Base-by-base conservation (phyloP, 2,113 vertebrate species). In the Coptodon bakossiorum region DNA sequence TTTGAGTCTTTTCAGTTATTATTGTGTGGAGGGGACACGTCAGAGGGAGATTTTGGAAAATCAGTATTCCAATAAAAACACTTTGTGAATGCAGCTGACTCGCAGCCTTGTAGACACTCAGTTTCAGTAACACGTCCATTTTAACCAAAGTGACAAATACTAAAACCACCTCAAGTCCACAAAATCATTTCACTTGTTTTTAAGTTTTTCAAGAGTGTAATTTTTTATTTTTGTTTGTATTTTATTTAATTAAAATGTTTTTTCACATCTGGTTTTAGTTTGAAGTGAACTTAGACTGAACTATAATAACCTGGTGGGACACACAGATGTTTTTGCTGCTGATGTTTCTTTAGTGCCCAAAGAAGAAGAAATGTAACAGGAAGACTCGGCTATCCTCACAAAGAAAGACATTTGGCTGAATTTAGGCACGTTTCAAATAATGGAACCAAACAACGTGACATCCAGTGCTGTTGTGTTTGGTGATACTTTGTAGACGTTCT, bases 71-170 rank as follows among this genome's bases (percentile, higher is more conserved):
- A 0, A 2, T 61, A 31, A 61, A 61, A 61, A 61, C 7, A 16
- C 27, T 31, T 31, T 53, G 9, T 53, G 5, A n/a, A 52, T 52
- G 53, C 19, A n/a, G 52, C 6, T 22, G n/a, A 54, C n/a, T 54
- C 10, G 10, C n/a, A 54, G 52, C 3, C 5, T 54, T 22, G 52
- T 11, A 53, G 54, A 59, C 56, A 16, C 16, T 59, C 56, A 31
- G 14, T 31, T 61, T 61, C 57, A 31, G 13, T 17, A 59, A 59
- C 24, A 0, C 0, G 24, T 57, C 54, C 54, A 27, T 38, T 38
- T 9, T 38, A 38, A 38, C 36, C 36, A 38, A 38, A 38, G 8
- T 38, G 8, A 38, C 36, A 38, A 38, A 38, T 38, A 38, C 3
- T 9, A 29, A 31, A 59, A 17, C 13, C 7, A 29, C 27, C 27